phyloP scores from a whole-genome alignment of 2,113 vertebrate genomes.

The Pygoscelis adeliae region DNA sequence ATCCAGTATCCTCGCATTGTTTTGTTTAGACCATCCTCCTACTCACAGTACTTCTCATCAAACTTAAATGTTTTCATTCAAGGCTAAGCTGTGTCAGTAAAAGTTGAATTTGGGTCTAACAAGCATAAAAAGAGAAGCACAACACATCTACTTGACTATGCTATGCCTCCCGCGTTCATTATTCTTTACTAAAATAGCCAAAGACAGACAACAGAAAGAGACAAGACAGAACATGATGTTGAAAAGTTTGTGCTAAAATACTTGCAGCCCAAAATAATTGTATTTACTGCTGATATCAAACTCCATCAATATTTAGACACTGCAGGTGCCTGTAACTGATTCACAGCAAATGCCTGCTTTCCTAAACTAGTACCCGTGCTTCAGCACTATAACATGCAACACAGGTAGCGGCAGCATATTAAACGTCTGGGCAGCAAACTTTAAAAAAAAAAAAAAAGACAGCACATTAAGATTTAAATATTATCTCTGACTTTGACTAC shows the following conservation, averaged over 20 bases:
- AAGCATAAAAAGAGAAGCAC: background rate
- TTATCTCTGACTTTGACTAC: slow-evolving; percentile 33
- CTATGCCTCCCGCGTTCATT: background rate
- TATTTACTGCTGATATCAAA: background rate
- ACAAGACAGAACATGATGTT: background rate
- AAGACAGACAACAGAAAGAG: background rate
- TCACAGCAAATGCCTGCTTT: background rate
- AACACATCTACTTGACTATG: background rate
- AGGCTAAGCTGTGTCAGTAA: background rate
- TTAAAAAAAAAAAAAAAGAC: background rate
- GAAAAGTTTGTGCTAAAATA: background rate
- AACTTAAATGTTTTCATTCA: background rate
- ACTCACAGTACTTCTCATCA: background rate
- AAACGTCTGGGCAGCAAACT: background rate
- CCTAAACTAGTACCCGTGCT: background rate
- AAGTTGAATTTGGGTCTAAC: background rate
- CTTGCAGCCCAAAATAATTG: background rate
- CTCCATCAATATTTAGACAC: background rate
- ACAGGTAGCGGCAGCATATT: background rate
- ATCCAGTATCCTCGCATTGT: background rate
- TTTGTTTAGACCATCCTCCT: background rate
- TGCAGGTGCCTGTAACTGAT: background rate
- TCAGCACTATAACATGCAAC: background rate
- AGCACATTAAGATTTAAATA: slow-evolving; percentile 34
- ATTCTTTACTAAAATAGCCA: background rate